These are phyloP conservation scores for Drosophila mayaguana DNA, from an alignment of 2,888 invertebrate genomes.

Conservation along the genomic window DNA sequence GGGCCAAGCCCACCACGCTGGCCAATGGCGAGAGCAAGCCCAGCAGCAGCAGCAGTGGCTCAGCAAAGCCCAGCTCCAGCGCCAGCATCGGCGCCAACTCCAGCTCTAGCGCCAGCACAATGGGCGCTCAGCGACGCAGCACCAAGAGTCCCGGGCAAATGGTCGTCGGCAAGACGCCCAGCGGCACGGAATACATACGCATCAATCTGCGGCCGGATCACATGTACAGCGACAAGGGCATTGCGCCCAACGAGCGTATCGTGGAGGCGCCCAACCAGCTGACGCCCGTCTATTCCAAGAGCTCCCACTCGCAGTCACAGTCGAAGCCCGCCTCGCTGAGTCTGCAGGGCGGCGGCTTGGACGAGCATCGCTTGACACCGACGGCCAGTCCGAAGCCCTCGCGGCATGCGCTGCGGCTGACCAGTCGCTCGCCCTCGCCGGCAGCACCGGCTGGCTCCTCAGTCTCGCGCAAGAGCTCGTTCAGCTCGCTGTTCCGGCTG, in stretches of 20 bases:
- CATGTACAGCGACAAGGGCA: slow-evolving; percentile 88
- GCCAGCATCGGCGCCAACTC: not conserved
- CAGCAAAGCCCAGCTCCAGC: slow-evolving; percentile 24
- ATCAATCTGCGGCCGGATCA: slow-evolving; percentile 91
- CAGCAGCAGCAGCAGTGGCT: slow-evolving; percentile 14
- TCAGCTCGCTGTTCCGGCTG: slow-evolving; percentile 89
- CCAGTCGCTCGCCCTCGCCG: slow-evolving; percentile 89
- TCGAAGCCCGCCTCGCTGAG: slow-evolving; percentile 88
- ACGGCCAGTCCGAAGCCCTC: slow-evolving; percentile 86
- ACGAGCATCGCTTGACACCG: slow-evolving; percentile 85
- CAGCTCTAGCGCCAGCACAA: slow-evolving; percentile 14
- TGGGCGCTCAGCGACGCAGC: slow-evolving; percentile 76
- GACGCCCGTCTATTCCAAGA: slow-evolving; percentile 72
- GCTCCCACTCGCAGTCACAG: slow-evolving; percentile 22
- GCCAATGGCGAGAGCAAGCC: slow-evolving; percentile 72
- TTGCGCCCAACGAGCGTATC: slow-evolving; percentile 84
- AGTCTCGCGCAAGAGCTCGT: slow-evolving; percentile 92
- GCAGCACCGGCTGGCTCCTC: slow-evolving; percentile 86
- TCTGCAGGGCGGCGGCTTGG: slow-evolving; percentile 83
- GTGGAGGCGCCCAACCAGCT: slow-evolving; percentile 80
- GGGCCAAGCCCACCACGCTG: slow-evolving; percentile 63
- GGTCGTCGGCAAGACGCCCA: slow-evolving; percentile 84
- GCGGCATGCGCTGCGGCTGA: slow-evolving; percentile 75
- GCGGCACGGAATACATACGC: slow-evolving; percentile 87
- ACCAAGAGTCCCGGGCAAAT: slow-evolving; percentile 83